These are phyloP conservation scores for Musca domestica DNA, from an alignment of 1,140 invertebrate genomes.

Conservation along the genomic window DNA sequence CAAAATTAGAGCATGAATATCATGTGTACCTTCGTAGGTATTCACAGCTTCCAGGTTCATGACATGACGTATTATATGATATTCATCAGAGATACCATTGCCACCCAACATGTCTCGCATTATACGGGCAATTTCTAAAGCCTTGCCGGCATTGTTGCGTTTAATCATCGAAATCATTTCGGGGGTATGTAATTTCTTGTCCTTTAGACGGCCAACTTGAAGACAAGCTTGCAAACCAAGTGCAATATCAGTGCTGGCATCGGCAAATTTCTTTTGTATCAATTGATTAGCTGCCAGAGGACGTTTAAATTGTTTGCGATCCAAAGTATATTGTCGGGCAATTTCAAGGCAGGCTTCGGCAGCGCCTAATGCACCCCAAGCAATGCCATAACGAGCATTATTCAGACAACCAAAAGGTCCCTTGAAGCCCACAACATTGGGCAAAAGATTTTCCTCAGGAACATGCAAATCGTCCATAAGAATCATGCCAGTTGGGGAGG, in stretches of 20 bases:
- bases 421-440: slow-evolving; percentile 78
- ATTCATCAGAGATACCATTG: slow-evolving; percentile 95
- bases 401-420: slow-evolving; percentile 96
- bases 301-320: slow-evolving; percentile 89
- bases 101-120: slow-evolving; percentile 96
- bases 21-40: slow-evolving; percentile 99
- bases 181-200: slow-evolving; percentile 76
- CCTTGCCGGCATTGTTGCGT: slow-evolving; percentile 92
- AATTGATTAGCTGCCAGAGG: slow-evolving; percentile 95
- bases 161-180: slow-evolving; percentile 98
- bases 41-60: slow-evolving; percentile 98
- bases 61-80: slow-evolving; percentile 93
- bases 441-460: slow-evolving; percentile 87
- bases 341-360: slow-evolving; percentile 90
- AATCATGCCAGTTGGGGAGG: slow-evolving; percentile 95
- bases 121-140: slow-evolving; percentile 87
- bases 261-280: slow-evolving; percentile 96
- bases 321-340: slow-evolving; percentile 87
- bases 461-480: slow-evolving; percentile 95
- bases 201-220: slow-evolving; percentile 89
- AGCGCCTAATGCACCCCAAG: slow-evolving; percentile 94
- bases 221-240: slow-evolving; percentile 85
- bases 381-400: slow-evolving; percentile 95
- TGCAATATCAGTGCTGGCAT: slow-evolving; percentile 94
- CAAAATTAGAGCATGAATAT: slow-evolving; percentile 94